These are phyloP conservation scores for Ectobius pallidus DNA, from an alignment of 2,888 invertebrate genomes.

Conservation along the genomic window DNA sequence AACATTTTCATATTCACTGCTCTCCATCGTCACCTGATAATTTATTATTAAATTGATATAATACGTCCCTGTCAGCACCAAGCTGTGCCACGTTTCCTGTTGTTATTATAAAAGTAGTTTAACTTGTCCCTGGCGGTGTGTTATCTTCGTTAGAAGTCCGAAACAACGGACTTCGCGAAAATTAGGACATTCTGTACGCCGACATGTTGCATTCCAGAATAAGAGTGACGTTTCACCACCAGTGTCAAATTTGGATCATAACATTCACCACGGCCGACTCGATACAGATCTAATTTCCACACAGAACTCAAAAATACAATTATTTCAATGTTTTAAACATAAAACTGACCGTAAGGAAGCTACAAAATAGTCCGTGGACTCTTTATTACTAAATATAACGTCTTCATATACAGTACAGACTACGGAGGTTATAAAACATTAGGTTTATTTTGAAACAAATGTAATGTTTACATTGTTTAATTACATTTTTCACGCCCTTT, in stretches of 20 bases:
- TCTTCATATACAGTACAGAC: no score
- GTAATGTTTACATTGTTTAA: no score
- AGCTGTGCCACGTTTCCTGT: not conserved
- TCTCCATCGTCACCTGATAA: constrained; percentile 77
- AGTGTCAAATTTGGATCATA: not conserved
- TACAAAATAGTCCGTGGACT: no score
- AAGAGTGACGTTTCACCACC: not conserved
- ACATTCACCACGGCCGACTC: no score
- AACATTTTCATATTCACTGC: constrained; percentile 92
- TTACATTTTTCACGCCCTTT: no score
- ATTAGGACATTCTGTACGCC: constrained; percentile 12
- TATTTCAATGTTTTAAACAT: no score
- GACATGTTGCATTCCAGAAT: constrained; percentile 9
- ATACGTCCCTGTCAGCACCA: not conserved
- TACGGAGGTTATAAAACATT: no score
- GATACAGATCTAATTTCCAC: no score
- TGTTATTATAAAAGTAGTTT: not conserved
- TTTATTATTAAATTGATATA: not conserved
- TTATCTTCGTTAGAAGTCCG: constrained; percentile 20
- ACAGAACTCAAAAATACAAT: no score
- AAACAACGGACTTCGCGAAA: constrained; percentile 18
- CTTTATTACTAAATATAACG: no score
- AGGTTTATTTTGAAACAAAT: no score
- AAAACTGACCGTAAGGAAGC: no score
- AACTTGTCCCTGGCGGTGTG: not conserved